Evolutionary conservation across 1,140 invertebrate species (phyloP).

Genomic region (Drosophila tropicalis): DNA sequence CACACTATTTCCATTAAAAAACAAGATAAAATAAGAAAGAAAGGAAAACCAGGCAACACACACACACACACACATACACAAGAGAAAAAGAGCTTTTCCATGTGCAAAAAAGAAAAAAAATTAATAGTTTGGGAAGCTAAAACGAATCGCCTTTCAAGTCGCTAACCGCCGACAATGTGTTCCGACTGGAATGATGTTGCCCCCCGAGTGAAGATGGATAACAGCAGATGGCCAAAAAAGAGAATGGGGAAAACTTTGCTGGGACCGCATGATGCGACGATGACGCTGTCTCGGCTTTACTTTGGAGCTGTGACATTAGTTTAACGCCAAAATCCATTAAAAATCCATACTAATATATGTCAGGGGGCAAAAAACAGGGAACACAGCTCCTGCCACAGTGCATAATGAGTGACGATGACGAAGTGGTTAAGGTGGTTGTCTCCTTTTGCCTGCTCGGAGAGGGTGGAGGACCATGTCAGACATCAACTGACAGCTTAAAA

Average conservation of each 20-base stretch:
- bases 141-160: constrained; percentile 83
- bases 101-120: constrained; percentile 42
- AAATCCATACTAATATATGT: constrained; percentile 82
- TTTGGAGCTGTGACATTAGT: constrained; percentile 70
- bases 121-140: constrained; percentile 80
- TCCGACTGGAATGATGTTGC: constrained; percentile 20
- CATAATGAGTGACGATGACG: constrained; percentile 71
- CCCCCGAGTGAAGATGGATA: neutral
- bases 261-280: constrained; percentile 43
- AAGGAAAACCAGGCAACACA: neutral
- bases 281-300: constrained; percentile 26
- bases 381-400: constrained; percentile 56
- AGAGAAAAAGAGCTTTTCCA: constrained; percentile 1
- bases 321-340: constrained; percentile 80
- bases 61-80: neutral
- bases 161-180: constrained; percentile 79
- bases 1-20: neutral
- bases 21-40: neutral
- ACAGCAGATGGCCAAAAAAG: neutral
- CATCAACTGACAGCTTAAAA: constrained; percentile 53
- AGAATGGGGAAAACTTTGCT: constrained; percentile 7
- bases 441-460: neutral
- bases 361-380: constrained; percentile 57
- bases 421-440: constrained; percentile 24
- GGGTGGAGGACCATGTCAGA: constrained; percentile 5